A percentile compares a stretch with the other conserved stretches of the same genome.
Conservation (phyloP, 2,113 vertebrate genomes). For the Muntiacus reevesi region DNA sequence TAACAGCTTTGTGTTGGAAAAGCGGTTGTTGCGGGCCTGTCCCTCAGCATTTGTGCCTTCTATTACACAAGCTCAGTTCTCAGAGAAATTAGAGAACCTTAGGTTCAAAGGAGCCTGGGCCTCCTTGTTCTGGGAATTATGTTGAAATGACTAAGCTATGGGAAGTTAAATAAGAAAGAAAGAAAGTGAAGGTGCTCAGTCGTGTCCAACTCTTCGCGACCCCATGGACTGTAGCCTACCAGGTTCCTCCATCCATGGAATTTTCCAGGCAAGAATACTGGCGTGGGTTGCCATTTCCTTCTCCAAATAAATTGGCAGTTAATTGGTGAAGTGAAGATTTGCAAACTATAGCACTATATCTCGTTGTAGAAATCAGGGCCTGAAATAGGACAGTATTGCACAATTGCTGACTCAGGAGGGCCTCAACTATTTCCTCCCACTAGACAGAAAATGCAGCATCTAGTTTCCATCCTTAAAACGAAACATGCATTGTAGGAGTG, state of each 20-base stretch:
- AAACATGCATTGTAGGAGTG: background rate
- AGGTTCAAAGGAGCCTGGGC: background rate
- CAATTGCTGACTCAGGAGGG: slow-evolving; percentile 41
- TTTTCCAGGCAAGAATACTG: background rate
- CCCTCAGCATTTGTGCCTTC: background rate
- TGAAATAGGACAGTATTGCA: slow-evolving; percentile 12
- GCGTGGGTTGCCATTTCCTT: background rate
- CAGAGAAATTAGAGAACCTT: background rate
- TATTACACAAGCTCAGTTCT: background rate
- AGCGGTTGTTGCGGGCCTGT: background rate
- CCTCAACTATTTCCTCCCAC: slow-evolving; percentile 1
- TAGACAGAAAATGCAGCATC: background rate
- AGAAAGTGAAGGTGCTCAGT: background rate
- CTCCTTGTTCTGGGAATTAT: background rate
- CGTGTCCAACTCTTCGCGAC: background rate
- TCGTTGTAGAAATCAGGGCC: slow-evolving; percentile 7
- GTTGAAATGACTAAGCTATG: background rate
- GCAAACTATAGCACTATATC: background rate
- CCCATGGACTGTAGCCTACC: background rate
- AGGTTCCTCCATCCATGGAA: background rate
- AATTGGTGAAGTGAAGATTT: slow-evolving; percentile 11
- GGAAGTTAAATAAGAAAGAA: background rate
- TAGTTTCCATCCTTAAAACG: background rate
- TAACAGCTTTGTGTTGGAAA: background rate
- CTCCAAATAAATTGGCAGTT: background rate